phyloP scores from a whole-genome alignment of 1,140 invertebrate genomes.

The Zaprionus inermis region DNA sequence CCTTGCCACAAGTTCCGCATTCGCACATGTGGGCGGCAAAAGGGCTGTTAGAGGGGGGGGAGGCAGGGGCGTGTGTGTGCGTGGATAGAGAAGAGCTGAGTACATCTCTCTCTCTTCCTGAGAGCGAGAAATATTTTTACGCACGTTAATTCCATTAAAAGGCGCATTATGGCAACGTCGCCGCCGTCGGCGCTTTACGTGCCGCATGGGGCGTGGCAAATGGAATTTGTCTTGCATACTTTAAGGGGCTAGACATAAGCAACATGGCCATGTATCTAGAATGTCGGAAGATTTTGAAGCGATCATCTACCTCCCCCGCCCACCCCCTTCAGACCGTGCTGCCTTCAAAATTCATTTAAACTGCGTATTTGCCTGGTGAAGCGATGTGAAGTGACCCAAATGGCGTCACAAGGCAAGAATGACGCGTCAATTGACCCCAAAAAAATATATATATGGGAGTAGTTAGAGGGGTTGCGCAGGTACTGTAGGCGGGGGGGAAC shows the following conservation, averaged over 20 bases:
- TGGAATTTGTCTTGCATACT: conserved; percentile 52
- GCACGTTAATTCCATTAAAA: conserved; percentile 69
- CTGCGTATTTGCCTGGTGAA: conserved; percentile 11
- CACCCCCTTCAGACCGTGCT: too few species aligned
- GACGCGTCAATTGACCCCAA: conserved; percentile 31
- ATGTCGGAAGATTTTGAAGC: conserved; percentile 28
- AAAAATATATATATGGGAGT: too few species aligned
- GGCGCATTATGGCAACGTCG: conserved; percentile 51
- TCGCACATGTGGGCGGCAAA: not conserved
- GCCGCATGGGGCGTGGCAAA: conserved; percentile 45
- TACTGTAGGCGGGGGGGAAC: not conserved
- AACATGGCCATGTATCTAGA: conserved; percentile 11
- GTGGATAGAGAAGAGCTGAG: not conserved
- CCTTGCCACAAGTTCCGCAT: conserved; percentile 7
- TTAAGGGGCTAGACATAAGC: conserved; percentile 23
- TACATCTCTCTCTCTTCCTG: not conserved
- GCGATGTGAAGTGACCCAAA: conserved; percentile 41
- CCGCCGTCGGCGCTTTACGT: too few species aligned
- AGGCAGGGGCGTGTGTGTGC: not conserved
- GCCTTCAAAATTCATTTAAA: conserved; percentile 43
- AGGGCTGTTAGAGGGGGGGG: not conserved
- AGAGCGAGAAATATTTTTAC: conserved; percentile 52
- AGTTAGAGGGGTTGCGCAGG: not conserved
- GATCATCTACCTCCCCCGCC: too few species aligned
- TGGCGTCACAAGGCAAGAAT: conserved; percentile 32